A percentile compares a stretch with the other conserved stretches of the same genome.
Evolutionary conservation across 2,797 vertebrate genomes (phyloP).

Genomic region (Selene dorsalis): DNA sequence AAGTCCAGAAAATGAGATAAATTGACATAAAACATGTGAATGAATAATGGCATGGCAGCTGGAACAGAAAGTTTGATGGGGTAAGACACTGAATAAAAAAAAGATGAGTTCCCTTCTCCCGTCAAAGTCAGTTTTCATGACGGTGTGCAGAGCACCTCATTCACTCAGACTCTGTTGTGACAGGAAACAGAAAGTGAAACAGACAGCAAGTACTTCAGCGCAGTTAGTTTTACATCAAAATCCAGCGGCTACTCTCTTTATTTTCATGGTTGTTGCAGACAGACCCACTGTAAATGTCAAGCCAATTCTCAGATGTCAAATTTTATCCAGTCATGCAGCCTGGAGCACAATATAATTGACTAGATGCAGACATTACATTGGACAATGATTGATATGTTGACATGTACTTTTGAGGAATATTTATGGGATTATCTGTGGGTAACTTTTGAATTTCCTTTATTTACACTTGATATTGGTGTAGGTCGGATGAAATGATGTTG

Average conservation of each 20-base stretch:
- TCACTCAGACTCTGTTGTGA: constrained; percentile 28
- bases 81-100: constrained; percentile 31
- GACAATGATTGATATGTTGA: constrained; percentile 28
- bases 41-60: constrained; percentile 8
- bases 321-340: constrained; percentile 20
- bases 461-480: neutral
- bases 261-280: constrained; percentile 29
- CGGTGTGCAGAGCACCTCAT: constrained; percentile 23
- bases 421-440: neutral
- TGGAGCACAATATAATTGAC: constrained; percentile 17
- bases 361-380: constrained; percentile 10
- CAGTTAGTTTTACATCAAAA: constrained; percentile 33
- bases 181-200: constrained; percentile 12
- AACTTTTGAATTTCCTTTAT: neutral
- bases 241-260: constrained; percentile 26
- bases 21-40: constrained; percentile 15
- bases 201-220: constrained; percentile 19
- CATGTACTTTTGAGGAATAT: constrained; percentile 20
- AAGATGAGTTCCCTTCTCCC: constrained; percentile 8
- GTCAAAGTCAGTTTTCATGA: constrained; percentile 51
- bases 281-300: constrained; percentile 34
- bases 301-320: constrained; percentile 25
- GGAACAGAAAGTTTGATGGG: constrained; percentile 24
- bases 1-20: constrained; percentile 18
- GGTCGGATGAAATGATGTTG: neutral